These are phyloP conservation scores for Drosophila incognita DNA, from an alignment of 2,888 invertebrate genomes.

Conservation along the genomic window DNA sequence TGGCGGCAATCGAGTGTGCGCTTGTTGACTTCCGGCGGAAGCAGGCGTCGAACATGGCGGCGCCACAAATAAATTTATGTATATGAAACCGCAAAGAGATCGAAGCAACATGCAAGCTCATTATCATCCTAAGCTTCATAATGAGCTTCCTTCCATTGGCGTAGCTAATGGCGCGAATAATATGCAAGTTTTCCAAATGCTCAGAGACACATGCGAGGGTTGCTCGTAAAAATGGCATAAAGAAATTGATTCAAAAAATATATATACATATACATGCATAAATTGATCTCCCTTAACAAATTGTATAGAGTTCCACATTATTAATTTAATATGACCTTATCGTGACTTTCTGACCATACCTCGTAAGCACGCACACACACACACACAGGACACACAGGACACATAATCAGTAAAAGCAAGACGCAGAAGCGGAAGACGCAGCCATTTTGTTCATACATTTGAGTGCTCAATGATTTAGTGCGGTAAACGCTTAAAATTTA, in stretches of 20 bases:
- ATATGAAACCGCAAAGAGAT: constrained; percentile 52
- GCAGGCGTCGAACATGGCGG: constrained; percentile 51
- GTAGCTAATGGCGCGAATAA: constrained; percentile 58
- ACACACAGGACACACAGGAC: background rate
- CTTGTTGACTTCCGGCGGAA: constrained; percentile 56
- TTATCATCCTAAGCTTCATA: constrained; percentile 39
- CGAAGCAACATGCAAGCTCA: constrained; percentile 45
- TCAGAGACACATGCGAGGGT: constrained; percentile 31
- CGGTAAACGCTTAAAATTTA: constrained; percentile 59
- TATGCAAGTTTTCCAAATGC: constrained; percentile 48
- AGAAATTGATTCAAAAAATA: background rate
- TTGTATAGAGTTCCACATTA: background rate
- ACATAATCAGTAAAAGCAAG: background rate
- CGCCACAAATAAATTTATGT: constrained; percentile 56
- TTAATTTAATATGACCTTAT: background rate
- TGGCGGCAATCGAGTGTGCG: constrained; percentile 53
- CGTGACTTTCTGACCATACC: constrained; percentile 9
- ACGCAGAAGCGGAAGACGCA: constrained; percentile 17
- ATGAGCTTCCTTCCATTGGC: constrained; percentile 35
- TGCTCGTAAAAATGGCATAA: background rate
- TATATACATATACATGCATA: background rate
- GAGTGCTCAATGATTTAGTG: constrained; percentile 57
- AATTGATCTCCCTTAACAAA: background rate
- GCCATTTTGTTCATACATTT: constrained; percentile 49
- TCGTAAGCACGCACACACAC: constrained; percentile 19